Conservation (phyloP, 2,888 invertebrate species). For the Limenitis camilla region DNA sequence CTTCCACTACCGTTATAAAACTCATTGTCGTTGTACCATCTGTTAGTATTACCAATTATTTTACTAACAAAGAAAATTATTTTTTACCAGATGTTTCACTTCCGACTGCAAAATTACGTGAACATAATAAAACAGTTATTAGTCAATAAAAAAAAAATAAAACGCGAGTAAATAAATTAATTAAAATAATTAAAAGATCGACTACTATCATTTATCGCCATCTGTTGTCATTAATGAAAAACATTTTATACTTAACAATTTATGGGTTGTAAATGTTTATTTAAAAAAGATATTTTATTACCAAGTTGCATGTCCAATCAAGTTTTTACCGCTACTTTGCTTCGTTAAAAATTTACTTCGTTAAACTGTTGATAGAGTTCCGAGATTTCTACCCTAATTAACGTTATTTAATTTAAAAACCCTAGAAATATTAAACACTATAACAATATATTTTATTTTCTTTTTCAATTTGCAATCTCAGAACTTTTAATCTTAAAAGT, state of each 20-base stretch:
- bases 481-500: too few relatives aligned
- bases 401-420: neutral
- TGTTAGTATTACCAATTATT: constrained; percentile 15
- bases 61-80: constrained; percentile 7
- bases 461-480: neutral
- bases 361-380: neutral
- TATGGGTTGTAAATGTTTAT: neutral
- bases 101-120: neutral
- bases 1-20: constrained; percentile 11
- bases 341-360: neutral
- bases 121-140: neutral
- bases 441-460: neutral
- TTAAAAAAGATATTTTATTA: neutral
- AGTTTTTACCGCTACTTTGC: neutral
- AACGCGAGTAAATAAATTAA: too few relatives aligned
- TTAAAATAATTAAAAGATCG: too few relatives aligned
- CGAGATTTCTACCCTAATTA: neutral
- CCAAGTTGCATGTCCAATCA: neutral
- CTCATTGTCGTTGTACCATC: constrained; percentile 18
- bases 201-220: constrained; percentile 1
- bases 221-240: neutral
- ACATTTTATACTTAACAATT: neutral
- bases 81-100: constrained; percentile 10
- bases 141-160: too few relatives aligned
- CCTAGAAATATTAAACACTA: neutral